Evolutionary conservation across 2,888 invertebrate genomes (phyloP), one percentile per base, ranked within the genome.

Genomic region (Lochmaea crataegi): DNA sequence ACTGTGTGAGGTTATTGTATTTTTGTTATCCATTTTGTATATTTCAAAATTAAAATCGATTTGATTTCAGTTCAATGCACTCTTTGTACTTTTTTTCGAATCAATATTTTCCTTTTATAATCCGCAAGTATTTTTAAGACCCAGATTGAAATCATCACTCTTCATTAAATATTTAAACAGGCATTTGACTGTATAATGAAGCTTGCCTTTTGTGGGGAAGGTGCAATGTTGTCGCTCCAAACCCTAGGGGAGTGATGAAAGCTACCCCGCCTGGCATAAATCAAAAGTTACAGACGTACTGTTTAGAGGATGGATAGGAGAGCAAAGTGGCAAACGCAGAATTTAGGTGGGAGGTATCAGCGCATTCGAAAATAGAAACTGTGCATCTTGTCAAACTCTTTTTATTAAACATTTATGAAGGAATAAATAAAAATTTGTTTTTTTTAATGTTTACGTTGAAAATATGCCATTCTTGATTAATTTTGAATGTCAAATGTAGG

Each of bases 161-260:
- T 86, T 86, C 86, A 86, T 87, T 87, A 87, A 85, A 83, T 83
- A 85, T 85, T 86, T 85, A 86, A 84, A 85, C 83, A 83, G 84
- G 84, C 85, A 85, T 85, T 85, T 85, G 85, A 85, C 85, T 86
- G 85, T 83, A 84, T 85, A 85, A 86, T 86, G 85, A 85, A 84
- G 81, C 84, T 81, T 82, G 83, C 80, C 83, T 81, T 83, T 82
- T 80, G 80, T 76, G 79, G 81, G 80, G 79, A 79, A 82, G 82
- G 83, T 80, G 82, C 80, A 80, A 79, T 78, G 80, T 79, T 80
- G 80, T 78, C 81, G 79, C 77, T 58, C 75, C 78, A 75, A 79
- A 74, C 76, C 81, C 78, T 77, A 71, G 75, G 82, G 82, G 82
- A 80, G 81, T 82, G 81, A 80, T 83, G 80, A 80, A 81, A 80